phyloP scores from a whole-genome alignment of 2,113 vertebrate species.

The Mesitornis unicolor region DNA sequence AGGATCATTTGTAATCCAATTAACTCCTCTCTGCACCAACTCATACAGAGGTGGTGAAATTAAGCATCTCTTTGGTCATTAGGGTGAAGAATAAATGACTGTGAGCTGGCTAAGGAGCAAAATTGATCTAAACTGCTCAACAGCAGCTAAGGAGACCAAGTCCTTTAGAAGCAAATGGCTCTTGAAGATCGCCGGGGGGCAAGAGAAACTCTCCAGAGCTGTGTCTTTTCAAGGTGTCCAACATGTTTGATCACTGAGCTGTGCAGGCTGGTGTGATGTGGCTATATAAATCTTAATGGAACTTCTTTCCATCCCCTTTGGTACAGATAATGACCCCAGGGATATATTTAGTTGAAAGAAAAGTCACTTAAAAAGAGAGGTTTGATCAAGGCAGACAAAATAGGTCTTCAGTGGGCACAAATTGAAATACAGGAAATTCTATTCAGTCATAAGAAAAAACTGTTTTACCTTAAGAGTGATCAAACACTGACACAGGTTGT shows the following conservation, averaged over 20 bases:
- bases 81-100: background rate
- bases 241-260: background rate
- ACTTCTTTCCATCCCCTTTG: background rate
- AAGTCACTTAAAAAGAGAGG: background rate
- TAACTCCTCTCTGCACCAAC: background rate
- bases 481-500: background rate
- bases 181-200: background rate
- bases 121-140: background rate
- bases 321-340: background rate
- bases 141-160: background rate
- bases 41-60: background rate
- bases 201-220: background rate
- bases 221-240: background rate
- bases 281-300: background rate
- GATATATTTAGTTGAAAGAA: slow-evolving; percentile 14
- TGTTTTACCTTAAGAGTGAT: background rate
- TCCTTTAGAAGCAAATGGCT: background rate
- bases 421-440: background rate
- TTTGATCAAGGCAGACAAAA: slow-evolving; percentile 6
- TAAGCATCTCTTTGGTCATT: background rate
- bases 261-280: background rate
- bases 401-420: background rate
- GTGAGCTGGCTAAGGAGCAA: background rate
- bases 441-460: background rate
- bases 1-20: background rate